Percentiles rank a stretch among this genome's conserved stretches.
Conservation (phyloP, 2,888 invertebrate species). For the Linnaemya tessellans region DNA sequence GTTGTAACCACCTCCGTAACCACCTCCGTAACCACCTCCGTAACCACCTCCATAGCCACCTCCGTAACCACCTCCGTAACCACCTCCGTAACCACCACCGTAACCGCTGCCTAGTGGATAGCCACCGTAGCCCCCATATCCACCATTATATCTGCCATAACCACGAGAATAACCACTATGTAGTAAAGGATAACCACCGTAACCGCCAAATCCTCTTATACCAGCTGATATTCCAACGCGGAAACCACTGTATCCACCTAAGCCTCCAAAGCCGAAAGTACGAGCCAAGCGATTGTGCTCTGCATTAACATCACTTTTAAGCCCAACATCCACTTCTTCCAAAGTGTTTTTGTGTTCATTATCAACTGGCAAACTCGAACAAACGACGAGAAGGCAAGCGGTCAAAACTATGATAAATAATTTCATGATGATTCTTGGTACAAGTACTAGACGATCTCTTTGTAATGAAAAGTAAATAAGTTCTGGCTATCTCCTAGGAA, state of each 20-base stretch:
- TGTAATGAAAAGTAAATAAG: constrained; percentile 16
- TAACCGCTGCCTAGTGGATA: too few species aligned
- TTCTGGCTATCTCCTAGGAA: constrained; percentile 22
- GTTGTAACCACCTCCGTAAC: background rate
- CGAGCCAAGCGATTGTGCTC: constrained; percentile 74
- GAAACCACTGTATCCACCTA: constrained; percentile 46
- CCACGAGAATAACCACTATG: constrained; percentile 15
- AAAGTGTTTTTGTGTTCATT: constrained; percentile 51
- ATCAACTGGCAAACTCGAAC: constrained; percentile 69
- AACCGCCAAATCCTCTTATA: constrained; percentile 2
- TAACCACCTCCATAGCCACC: background rate
- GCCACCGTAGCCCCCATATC: constrained; percentile 32
- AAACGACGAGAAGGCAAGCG: constrained; percentile 67
- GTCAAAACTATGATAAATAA: constrained; percentile 67
- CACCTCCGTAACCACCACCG: constrained; percentile 31
- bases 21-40: constrained; percentile 16
- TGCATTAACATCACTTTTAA: constrained; percentile 62
- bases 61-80: background rate
- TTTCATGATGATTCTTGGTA: constrained; percentile 67
- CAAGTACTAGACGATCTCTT: constrained; percentile 18
- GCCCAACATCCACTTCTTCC: constrained; percentile 65
- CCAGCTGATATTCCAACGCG: constrained; percentile 26
- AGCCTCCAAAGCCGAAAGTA: constrained; percentile 24
- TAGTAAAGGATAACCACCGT: background rate
- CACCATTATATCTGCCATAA: constrained; percentile 3